Evolutionary conservation across 37 sponge, comb jelly and placozoan species (phyloP).

Genomic region (Beroe ovata): DNA sequence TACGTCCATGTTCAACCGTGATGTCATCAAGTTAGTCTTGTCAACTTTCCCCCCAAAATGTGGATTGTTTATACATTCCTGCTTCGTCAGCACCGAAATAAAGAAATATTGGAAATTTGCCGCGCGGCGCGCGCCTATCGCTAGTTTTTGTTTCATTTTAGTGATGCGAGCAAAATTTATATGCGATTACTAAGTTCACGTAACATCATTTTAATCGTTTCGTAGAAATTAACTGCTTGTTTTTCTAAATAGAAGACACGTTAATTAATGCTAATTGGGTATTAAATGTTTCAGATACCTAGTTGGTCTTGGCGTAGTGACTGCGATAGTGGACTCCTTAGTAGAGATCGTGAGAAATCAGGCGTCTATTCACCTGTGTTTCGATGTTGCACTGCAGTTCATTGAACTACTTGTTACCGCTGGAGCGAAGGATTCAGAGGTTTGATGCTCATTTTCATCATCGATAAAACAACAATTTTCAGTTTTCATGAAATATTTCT

Average conservation of each 20-base stretch:
- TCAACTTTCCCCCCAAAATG: too few species aligned
- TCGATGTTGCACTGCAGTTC: conserved; percentile 63
- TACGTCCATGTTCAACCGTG: conserved; percentile 46
- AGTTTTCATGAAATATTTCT: too few species aligned
- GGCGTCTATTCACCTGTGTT: conserved; percentile 61
- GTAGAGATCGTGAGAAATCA: conserved; percentile 55
- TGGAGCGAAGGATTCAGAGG: conserved; percentile 62
- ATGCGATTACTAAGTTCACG: conserved; percentile 27
- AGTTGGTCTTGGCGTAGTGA: conserved; percentile 49
- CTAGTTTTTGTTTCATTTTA: conserved; percentile 1
- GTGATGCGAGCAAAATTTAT: background rate
- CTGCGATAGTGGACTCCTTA: conserved; percentile 52
- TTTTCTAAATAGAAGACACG: background rate
- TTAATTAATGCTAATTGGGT: background rate
- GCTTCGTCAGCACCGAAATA: background rate
- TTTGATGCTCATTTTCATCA: background rate
- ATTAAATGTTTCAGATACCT: background rate
- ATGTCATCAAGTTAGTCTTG: conserved; percentile 62
- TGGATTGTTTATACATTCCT: too few species aligned
- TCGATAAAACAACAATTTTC: too few species aligned
- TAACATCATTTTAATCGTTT: background rate
- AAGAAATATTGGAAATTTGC: background rate
- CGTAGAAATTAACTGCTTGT: background rate
- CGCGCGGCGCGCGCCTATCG: conserved; percentile 42
- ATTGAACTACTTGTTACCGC: conserved; percentile 54